phyloP scores from a whole-genome alignment of 2,888 invertebrate genomes.

The Gari tellinella region DNA sequence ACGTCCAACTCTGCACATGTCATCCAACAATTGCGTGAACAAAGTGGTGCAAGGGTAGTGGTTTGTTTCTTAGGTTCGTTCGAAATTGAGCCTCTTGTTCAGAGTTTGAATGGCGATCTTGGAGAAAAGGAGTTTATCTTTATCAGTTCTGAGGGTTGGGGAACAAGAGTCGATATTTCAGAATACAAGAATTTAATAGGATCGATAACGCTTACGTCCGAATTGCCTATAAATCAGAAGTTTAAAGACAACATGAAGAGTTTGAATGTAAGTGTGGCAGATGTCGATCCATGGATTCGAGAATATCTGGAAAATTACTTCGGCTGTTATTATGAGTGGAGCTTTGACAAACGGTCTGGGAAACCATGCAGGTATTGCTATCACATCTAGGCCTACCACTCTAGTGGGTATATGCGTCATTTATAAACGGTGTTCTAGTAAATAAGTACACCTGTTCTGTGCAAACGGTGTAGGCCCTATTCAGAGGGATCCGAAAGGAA shows the following conservation, averaged over 20 bases:
- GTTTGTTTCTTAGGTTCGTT: slow-evolving; percentile 53
- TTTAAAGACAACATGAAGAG: slow-evolving; percentile 37
- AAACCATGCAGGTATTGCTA: slow-evolving; percentile 40
- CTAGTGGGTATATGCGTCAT: too few species aligned
- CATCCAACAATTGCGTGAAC: slow-evolving; percentile 10
- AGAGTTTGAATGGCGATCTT: slow-evolving; percentile 24
- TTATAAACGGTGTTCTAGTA: too few species aligned
- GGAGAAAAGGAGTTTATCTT: slow-evolving; percentile 44
- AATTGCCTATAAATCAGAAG: slow-evolving; percentile 40
- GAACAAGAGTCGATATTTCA: slow-evolving; percentile 42
- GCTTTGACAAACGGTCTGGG: slow-evolving; percentile 49
- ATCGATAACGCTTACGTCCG: slow-evolving; percentile 50
- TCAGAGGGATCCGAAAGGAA: too few species aligned
- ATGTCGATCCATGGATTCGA: slow-evolving; percentile 51
- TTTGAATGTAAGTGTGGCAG: slow-evolving; percentile 8
- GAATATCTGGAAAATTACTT: slow-evolving; percentile 51
- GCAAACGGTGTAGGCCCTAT: too few species aligned
- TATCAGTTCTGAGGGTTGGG: slow-evolving; percentile 60
- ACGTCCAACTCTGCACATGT: background rate
- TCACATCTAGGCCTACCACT: too few species aligned
- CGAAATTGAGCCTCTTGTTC: slow-evolving; percentile 19
- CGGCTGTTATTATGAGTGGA: slow-evolving; percentile 61
- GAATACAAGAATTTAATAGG: slow-evolving; percentile 36
- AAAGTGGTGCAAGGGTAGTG: slow-evolving; percentile 42
- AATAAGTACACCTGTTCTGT: too few species aligned